Conservation (phyloP, 2,797 vertebrate species). For the Bradypodion ventrale region DNA sequence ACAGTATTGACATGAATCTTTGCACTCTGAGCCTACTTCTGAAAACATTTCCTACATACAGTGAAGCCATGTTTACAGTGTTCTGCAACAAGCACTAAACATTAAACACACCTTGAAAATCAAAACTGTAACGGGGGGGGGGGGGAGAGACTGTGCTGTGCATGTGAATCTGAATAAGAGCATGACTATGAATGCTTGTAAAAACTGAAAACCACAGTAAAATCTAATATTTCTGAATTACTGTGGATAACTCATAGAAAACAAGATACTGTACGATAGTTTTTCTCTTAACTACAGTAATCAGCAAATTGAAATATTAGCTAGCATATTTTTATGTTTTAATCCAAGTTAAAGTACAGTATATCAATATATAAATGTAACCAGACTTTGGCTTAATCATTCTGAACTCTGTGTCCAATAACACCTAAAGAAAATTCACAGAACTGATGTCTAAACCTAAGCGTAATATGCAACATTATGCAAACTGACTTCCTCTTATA, state of each 20-base stretch:
- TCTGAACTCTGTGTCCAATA: not conserved
- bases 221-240: conserved; percentile 46
- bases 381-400: conserved; percentile 23
- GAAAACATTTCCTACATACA: conserved; percentile 69
- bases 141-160: conserved; percentile 37
- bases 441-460: too few species aligned
- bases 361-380: conserved; percentile 2
- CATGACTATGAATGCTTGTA: conserved; percentile 59
- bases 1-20: conserved; percentile 79
- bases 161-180: conserved; percentile 49
- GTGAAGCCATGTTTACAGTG: conserved; percentile 67
- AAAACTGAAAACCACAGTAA: conserved; percentile 50
- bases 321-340: not conserved
- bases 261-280: not conserved
- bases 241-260: conserved; percentile 36
- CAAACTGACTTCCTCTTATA: not conserved
- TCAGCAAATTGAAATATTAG: conserved; percentile 56
- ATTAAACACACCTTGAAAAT: conserved; percentile 57
- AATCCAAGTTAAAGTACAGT: not conserved
- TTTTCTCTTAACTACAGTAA: conserved; percentile 54
- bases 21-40: conserved; percentile 70
- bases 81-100: conserved; percentile 64
- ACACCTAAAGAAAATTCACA: too few species aligned
- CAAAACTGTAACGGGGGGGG: conserved; percentile 35
- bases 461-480: not conserved